These are phyloP conservation scores for Myzus persicae DNA, from an alignment of 1,140 invertebrate genomes.

Conservation along the genomic window DNA sequence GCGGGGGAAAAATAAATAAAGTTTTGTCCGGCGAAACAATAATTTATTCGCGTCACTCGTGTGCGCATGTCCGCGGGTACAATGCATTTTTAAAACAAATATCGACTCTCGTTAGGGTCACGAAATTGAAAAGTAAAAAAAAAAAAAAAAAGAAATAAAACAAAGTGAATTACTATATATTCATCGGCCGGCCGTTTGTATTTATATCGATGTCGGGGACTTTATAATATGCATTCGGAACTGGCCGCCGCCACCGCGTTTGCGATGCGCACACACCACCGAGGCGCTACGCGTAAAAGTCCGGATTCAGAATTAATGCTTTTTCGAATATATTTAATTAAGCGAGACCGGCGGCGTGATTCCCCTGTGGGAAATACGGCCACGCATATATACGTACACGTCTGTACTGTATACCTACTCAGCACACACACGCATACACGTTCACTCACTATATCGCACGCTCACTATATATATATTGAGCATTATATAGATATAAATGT, in stretches of 20 bases:
- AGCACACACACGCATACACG: neutral
- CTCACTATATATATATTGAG: neutral
- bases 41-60: neutral
- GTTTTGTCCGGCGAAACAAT: neutral
- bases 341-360: constrained; percentile 42
- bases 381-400: neutral
- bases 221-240: neutral
- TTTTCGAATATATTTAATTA: constrained; percentile 52
- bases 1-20: neutral
- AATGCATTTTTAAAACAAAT: neutral
- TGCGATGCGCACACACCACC: neutral
- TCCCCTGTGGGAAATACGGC: constrained; percentile 5
- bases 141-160: neutral
- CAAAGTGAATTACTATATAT: neutral
- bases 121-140: neutral
- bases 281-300: constrained; percentile 10
- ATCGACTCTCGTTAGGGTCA: neutral
- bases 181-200: neutral
- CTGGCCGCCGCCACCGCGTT: neutral
- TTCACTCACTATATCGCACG: neutral
- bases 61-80: no score
- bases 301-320: constrained; percentile 42
- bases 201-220: neutral
- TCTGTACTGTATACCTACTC: neutral
- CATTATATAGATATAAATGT: constrained; percentile 19